A percentile compares a stretch with the other conserved stretches of the same genome.
phyloP scores from a whole-genome alignment of 2,888 invertebrate genomes.

The Pherbina coryleti region DNA sequence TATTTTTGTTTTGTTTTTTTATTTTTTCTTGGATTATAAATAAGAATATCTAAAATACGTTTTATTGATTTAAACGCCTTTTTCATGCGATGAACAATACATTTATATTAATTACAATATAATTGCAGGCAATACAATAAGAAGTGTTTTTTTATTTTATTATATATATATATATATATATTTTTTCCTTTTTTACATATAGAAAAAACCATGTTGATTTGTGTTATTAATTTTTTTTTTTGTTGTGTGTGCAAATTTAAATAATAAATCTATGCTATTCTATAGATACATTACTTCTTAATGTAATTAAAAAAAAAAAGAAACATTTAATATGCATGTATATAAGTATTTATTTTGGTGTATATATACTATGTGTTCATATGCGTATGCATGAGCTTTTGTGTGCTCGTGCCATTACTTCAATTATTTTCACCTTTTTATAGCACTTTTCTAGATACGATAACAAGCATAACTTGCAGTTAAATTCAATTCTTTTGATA shows the following conservation, averaged over 20 bases:
- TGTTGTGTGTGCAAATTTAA: slow-evolving; percentile 32
- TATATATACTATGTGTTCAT: slow-evolving; percentile 1
- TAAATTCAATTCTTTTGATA: not conserved
- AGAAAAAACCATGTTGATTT: slow-evolving; percentile 50
- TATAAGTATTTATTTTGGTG: slow-evolving; percentile 31
- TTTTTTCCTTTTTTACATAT: slow-evolving; percentile 42
- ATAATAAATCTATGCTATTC: slow-evolving; percentile 14
- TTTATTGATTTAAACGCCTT: slow-evolving; percentile 46
- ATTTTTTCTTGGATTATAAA: slow-evolving; percentile 72
- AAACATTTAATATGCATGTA: slow-evolving; percentile 17
- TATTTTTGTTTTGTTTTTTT: slow-evolving; percentile 46
- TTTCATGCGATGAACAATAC: slow-evolving; percentile 26
- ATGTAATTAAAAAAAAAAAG: slow-evolving; percentile 3
- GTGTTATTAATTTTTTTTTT: slow-evolving; percentile 43
- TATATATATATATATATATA: slow-evolving; percentile 36
- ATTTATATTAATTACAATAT: slow-evolving; percentile 26
- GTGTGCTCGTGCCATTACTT: not conserved
- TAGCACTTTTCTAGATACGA: not conserved
- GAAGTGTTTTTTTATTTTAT: slow-evolving; percentile 23
- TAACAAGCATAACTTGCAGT: not conserved
- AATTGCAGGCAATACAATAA: slow-evolving; percentile 30
- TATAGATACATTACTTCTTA: slow-evolving; percentile 7
- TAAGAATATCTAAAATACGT: slow-evolving; percentile 81
- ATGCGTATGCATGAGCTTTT: not conserved
- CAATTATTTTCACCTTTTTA: not conserved